These are phyloP conservation scores for Xanthorhoe spadicearia DNA, from an alignment of 2,888 invertebrate species.

Conservation along the genomic window DNA sequence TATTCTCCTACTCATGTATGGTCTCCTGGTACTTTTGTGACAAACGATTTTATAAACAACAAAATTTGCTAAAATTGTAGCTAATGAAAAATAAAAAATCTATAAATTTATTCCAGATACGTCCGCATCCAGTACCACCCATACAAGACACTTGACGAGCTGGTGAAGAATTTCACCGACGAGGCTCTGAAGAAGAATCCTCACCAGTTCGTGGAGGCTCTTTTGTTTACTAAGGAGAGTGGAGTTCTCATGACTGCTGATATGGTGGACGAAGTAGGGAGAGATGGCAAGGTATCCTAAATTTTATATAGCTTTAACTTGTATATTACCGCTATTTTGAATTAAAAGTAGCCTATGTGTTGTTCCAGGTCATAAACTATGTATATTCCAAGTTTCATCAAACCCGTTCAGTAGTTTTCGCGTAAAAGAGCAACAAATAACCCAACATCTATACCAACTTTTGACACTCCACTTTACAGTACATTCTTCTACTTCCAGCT, in stretches of 20 bases:
- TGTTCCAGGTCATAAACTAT: too few species aligned
- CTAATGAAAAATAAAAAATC: too few species aligned
- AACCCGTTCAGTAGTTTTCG: too few species aligned
- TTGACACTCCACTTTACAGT: neutral
- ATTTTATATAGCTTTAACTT: too few species aligned
- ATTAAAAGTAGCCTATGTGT: too few species aligned
- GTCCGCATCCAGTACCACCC: conserved; percentile 88
- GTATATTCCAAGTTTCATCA: too few species aligned
- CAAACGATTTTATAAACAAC: too few species aligned
- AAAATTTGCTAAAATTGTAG: too few species aligned
- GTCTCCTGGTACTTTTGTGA: too few species aligned
- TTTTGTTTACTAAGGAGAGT: conserved; percentile 86
- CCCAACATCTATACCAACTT: conserved; percentile 59
- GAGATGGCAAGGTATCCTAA: conserved; percentile 81
- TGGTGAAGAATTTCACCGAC: conserved; percentile 77
- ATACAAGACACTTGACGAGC: conserved; percentile 80
- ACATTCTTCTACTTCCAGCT: conserved; percentile 72
- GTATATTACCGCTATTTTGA: too few species aligned
- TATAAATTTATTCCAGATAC: conserved; percentile 63
- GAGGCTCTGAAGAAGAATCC: conserved; percentile 77
- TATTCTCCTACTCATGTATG: too few species aligned
- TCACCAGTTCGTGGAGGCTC: conserved; percentile 90
- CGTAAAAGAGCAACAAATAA: too few species aligned
- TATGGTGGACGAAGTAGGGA: conserved; percentile 86
- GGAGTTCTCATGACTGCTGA: conserved; percentile 92